phyloP scores from a whole-genome alignment of 2,797 vertebrate species.

The Echeneis naucrates region DNA sequence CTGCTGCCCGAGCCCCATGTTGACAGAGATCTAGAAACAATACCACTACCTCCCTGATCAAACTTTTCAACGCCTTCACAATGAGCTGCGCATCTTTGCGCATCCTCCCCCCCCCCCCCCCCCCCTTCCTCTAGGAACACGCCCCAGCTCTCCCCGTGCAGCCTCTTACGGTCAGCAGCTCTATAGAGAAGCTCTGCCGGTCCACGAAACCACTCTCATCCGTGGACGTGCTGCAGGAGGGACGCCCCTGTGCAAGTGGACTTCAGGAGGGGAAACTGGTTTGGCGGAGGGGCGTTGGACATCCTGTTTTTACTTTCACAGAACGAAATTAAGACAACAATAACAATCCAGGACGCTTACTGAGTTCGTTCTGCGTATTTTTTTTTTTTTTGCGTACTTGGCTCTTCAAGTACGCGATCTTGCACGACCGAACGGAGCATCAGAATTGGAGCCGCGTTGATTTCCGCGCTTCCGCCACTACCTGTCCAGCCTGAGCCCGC shows the following conservation, averaged over 20 bases:
- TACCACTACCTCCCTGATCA: not conserved
- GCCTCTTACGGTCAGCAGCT: conserved; percentile 28
- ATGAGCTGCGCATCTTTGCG: conserved; percentile 42
- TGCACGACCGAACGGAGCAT: conserved; percentile 16
- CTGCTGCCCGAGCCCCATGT: not conserved
- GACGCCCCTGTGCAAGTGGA: conserved; percentile 28
- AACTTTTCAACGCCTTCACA: conserved; percentile 30
- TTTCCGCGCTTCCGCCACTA: conserved; percentile 7
- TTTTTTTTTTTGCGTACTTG: conserved; percentile 14
- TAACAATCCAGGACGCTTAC: not conserved
- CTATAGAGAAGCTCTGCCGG: conserved; percentile 13
- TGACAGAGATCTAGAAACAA: not conserved
- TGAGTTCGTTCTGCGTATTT: not conserved
- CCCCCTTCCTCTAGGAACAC: conserved; percentile 50
- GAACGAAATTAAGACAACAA: conserved; percentile 4
- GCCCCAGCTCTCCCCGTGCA: conserved; percentile 40
- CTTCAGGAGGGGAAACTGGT: not conserved
- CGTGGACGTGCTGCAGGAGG: conserved; percentile 32
- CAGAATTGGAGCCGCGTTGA: conserved; percentile 11
- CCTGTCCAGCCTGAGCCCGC: not conserved
- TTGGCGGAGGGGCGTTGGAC: not conserved
- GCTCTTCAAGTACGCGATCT: conserved; percentile 17
- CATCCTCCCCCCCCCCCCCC: conserved; percentile 11
- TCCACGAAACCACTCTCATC: conserved; percentile 1
- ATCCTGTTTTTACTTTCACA: not conserved